Evolutionary conservation across 2,888 invertebrate genomes (phyloP).

Genomic region (Thyatira batis): DNA sequence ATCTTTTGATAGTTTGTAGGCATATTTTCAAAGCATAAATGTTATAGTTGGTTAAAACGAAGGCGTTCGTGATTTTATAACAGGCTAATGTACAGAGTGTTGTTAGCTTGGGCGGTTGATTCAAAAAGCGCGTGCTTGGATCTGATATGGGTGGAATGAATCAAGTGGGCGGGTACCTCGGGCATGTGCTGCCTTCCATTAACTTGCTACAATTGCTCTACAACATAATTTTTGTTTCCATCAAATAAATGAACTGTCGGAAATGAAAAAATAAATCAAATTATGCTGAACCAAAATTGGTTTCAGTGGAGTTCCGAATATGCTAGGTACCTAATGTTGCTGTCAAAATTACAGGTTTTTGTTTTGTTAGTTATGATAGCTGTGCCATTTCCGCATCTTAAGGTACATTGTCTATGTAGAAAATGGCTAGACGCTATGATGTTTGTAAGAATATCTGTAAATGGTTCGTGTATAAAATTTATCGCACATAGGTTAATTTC

Average conservation of each 20-base stretch:
- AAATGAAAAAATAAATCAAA: slow-evolving; percentile 63
- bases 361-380: too few species aligned
- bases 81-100: slow-evolving; percentile 28
- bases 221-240: slow-evolving; percentile 63
- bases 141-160: slow-evolving; percentile 56
- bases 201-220: slow-evolving; percentile 46
- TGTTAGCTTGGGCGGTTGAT: slow-evolving; percentile 40
- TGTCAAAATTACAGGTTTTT: slow-evolving; percentile 10
- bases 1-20: slow-evolving; percentile 1
- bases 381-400: too few species aligned
- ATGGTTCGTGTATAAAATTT: too few species aligned
- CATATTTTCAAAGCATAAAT: slow-evolving; percentile 24
- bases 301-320: slow-evolving; percentile 26
- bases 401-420: too few species aligned
- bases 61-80: slow-evolving; percentile 39
- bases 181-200: slow-evolving; percentile 45
- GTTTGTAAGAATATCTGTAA: too few species aligned
- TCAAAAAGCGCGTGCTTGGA: slow-evolving; percentile 63
- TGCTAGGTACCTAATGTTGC: slow-evolving; percentile 36
- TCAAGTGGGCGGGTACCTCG: slow-evolving; percentile 36
- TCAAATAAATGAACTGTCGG: slow-evolving; percentile 58
- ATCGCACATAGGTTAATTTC: too few species aligned
- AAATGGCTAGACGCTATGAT: too few species aligned
- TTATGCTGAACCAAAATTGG: slow-evolving; percentile 32
- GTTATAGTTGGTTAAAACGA: slow-evolving; percentile 29